Evolutionary conservation across 2,113 vertebrate species (phyloP).

Genomic region (Lepisosteus osseus): DNA sequence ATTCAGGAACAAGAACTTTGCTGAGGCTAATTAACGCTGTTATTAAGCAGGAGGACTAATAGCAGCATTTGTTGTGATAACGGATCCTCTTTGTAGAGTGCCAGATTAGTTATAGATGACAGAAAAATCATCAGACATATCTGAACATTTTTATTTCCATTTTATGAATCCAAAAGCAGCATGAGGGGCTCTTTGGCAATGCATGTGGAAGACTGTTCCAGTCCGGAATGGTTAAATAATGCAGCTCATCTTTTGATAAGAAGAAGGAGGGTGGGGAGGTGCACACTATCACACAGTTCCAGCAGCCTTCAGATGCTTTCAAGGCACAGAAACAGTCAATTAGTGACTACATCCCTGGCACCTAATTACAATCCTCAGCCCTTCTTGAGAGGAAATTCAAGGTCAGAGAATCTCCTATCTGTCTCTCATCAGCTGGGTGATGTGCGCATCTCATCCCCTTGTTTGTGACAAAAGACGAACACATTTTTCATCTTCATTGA

Average conservation of each 20-base stretch:
- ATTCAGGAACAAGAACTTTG: background rate
- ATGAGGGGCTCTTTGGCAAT: too few relatives aligned
- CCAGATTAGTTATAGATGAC: too few relatives aligned
- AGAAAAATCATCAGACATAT: too few relatives aligned
- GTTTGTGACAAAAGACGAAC: too few relatives aligned
- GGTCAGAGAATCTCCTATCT: background rate
- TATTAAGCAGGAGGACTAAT: too few relatives aligned
- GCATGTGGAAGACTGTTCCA: background rate
- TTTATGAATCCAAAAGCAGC: too few relatives aligned
- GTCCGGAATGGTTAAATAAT: background rate
- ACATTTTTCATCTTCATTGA: constrained; percentile 3
- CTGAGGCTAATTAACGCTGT: too few relatives aligned
- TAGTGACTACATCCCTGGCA: background rate
- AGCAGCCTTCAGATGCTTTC: background rate
- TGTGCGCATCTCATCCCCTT: background rate
- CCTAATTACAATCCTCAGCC: background rate
- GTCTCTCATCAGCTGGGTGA: background rate
- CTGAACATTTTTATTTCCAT: too few relatives aligned
- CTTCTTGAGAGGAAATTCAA: constrained; percentile 5
- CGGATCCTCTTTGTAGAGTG: too few relatives aligned
- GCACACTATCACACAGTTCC: background rate
- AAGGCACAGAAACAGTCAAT: background rate
- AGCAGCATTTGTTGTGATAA: too few relatives aligned
- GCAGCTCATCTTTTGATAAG: background rate
- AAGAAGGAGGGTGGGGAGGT: background rate